These are phyloP conservation scores for Chloroceryle amazona DNA, from an alignment of 2,797 vertebrate genomes.

Conservation along the genomic window DNA sequence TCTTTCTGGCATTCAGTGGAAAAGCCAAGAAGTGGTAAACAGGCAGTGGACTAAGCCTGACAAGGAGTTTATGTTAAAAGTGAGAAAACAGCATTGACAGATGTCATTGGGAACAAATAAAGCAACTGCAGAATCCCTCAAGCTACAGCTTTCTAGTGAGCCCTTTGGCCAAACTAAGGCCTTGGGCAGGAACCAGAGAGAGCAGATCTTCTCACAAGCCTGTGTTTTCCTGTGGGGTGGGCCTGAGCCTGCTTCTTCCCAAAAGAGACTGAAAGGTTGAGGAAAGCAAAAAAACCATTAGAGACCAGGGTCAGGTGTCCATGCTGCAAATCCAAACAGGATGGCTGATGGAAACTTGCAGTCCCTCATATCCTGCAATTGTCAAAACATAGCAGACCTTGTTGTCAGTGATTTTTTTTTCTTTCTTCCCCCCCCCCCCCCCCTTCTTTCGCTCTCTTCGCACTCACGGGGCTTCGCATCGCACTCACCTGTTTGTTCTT, in stretches of 20 bases:
- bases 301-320: neutral
- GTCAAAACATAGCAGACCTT: neutral
- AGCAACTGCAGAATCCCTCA: neutral
- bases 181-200: neutral
- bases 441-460: too few relatives aligned
- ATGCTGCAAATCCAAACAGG: neutral
- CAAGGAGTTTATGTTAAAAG: neutral
- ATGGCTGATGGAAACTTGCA: neutral
- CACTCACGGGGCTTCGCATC: too few relatives aligned
- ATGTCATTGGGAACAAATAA: neutral
- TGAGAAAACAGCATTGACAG: neutral
- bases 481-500: too few relatives aligned
- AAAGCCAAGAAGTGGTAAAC: slow-evolving; percentile 3
- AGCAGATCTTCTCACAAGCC: neutral
- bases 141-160: neutral
- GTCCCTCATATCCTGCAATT: neutral
- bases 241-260: neutral
- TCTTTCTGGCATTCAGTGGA: neutral
- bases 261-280: neutral
- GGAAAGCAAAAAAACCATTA: neutral
- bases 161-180: neutral
- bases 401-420: neutral
- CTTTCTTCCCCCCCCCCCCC: too few relatives aligned
- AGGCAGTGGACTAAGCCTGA: neutral
- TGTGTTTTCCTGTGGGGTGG: neutral